Percentiles rank a stretch among this genome's conserved stretches.
Evolutionary conservation across 2,888 invertebrate genomes (phyloP).

Genomic region (Darwinula stevensoni): DNA sequence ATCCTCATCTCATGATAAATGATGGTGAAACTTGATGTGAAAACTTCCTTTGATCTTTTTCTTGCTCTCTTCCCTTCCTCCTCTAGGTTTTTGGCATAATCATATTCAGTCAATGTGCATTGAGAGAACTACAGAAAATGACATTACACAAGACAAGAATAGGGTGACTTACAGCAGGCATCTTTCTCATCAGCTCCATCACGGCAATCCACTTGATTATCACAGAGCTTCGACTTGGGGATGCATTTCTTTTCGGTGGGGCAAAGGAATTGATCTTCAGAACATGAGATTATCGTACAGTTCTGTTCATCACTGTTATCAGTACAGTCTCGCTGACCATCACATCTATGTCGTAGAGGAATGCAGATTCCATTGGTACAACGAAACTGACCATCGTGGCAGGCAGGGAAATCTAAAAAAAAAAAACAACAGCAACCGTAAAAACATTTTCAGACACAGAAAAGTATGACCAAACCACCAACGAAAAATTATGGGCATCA

Average conservation of each 20-base stretch:
- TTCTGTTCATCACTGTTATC: constrained; percentile 69
- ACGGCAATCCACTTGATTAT: constrained; percentile 64
- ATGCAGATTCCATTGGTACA: constrained; percentile 81
- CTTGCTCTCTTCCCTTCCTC: too few species aligned
- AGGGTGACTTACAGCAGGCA: constrained; percentile 58
- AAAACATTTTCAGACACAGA: too few species aligned
- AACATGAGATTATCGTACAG: constrained; percentile 59
- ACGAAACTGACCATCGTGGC: constrained; percentile 65
- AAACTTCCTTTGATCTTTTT: too few species aligned
- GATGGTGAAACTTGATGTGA: too few species aligned
- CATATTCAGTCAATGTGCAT: too few species aligned
- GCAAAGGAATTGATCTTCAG: constrained; percentile 69
- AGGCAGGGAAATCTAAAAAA: constrained; percentile 48
- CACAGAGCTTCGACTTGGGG: constrained; percentile 55
- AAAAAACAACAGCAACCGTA: too few species aligned
- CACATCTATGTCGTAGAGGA: constrained; percentile 28
- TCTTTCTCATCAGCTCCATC: constrained; percentile 67
- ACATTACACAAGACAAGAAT: not conserved
- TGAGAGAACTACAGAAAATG: too few species aligned
- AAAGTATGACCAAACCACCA: too few species aligned
- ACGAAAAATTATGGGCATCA: too few species aligned
- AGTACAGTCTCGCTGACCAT: constrained; percentile 39
- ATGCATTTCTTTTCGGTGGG: constrained; percentile 60
- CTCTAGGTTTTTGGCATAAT: too few species aligned
- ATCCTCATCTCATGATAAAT: too few species aligned